These are phyloP conservation scores for Triplophysa tibetana DNA, from an alignment of 2,113 vertebrate species.

Conservation along the genomic window DNA sequence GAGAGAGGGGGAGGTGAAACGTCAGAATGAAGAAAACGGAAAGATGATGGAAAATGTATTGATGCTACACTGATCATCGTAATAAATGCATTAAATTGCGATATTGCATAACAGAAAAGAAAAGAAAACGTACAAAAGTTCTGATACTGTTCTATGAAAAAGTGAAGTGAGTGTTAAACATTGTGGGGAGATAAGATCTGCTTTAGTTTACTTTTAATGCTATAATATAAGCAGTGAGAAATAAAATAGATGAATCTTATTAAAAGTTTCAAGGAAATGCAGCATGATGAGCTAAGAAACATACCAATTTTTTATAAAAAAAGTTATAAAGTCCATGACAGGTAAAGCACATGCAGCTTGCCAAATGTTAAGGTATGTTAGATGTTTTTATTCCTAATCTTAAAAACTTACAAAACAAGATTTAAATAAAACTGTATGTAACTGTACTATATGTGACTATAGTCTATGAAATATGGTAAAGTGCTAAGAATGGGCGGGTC, in stretches of 20 bases:
- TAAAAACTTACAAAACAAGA: not conserved
- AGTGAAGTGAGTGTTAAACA: not conserved
- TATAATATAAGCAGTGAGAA: not conserved
- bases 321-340: too few relatives aligned
- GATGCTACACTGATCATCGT: not conserved
- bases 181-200: not conserved
- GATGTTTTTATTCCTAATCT: not conserved
- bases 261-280: too few relatives aligned
- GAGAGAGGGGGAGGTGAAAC: constrained; percentile 7
- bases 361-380: not conserved
- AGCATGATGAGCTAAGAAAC: too few relatives aligned
- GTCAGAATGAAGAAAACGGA: not conserved
- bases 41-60: not conserved
- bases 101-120: not conserved
- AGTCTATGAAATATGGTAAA: constrained; percentile 30
- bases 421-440: not conserved
- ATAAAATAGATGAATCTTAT: not conserved
- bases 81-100: not conserved
- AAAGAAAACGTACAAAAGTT: too few relatives aligned
- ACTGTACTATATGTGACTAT: not conserved
- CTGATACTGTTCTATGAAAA: not conserved
- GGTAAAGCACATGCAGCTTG: not conserved
- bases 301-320: too few relatives aligned
- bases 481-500: not conserved
- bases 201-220: not conserved